Conservation (phyloP, 2,113 vertebrate species). For the human region DNA sequence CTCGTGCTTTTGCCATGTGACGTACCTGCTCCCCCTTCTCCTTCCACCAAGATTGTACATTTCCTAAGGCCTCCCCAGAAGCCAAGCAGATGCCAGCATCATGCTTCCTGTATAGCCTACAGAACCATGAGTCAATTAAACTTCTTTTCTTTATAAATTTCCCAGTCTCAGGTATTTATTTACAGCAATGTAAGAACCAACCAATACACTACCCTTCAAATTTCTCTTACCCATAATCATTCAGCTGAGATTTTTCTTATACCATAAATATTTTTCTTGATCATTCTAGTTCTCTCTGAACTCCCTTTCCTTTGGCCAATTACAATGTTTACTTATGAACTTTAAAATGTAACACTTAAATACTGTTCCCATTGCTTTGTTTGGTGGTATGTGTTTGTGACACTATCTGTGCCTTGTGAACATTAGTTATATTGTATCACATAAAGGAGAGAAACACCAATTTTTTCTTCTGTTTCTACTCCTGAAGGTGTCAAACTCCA, state of each 20-base stretch:
- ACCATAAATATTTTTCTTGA: neutral
- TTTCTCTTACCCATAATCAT: neutral
- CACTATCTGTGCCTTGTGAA: neutral
- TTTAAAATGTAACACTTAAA: neutral
- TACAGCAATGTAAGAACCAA: too few species aligned
- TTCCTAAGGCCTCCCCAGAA: too few species aligned
- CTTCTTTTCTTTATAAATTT: too few species aligned
- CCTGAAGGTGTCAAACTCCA: neutral
- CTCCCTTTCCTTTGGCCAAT: neutral
- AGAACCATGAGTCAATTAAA: too few species aligned
- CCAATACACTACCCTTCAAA: neutral
- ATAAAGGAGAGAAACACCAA: neutral
- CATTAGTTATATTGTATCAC: neutral
- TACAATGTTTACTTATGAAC: neutral
- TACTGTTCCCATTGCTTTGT: neutral
- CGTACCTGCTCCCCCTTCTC: too few species aligned
- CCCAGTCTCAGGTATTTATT: too few species aligned
- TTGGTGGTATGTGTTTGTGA: neutral
- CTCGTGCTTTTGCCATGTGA: too few species aligned
- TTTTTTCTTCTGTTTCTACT: neutral
- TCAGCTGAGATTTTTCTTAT: neutral
- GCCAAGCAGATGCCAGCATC: too few species aligned
- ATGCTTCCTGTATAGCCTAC: too few species aligned
- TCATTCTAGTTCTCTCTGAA: neutral
- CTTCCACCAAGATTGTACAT: too few species aligned